Conservation (phyloP, 2,113 vertebrate species). For the Pangasianodon gigas region DNA sequence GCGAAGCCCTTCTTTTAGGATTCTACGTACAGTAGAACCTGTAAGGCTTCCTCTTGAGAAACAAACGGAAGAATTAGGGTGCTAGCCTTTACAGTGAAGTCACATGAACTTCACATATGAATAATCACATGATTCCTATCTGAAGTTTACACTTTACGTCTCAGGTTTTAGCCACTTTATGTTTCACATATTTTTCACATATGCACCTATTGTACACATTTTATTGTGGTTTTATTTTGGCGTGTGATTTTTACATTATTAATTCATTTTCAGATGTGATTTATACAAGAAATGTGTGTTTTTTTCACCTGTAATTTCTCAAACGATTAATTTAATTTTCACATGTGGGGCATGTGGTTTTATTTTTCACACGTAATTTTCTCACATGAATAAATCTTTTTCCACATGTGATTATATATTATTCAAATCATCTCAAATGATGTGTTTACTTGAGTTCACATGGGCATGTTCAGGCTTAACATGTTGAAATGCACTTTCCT, state of each 20-base stretch:
- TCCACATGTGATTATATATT: neutral
- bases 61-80: neutral
- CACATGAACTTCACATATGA: neutral
- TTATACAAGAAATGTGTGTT: neutral
- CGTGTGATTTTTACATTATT: neutral
- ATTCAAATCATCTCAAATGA: neutral
- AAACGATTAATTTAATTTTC: neutral
- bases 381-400: neutral
- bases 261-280: neutral
- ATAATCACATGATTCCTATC: neutral
- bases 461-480: neutral
- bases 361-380: neutral
- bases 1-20: neutral
- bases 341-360: neutral
- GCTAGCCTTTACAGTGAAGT: neutral
- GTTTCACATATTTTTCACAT: neutral
- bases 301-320: neutral
- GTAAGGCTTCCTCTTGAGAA: neutral
- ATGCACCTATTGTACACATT: too few species aligned
- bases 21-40: neutral
- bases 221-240: neutral
- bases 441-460: neutral
- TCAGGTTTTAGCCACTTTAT: neutral
- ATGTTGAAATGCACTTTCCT: neutral
- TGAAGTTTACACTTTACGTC: neutral